phyloP scores from a whole-genome alignment of 2,797 vertebrate species.

The Hydrophis major region DNA sequence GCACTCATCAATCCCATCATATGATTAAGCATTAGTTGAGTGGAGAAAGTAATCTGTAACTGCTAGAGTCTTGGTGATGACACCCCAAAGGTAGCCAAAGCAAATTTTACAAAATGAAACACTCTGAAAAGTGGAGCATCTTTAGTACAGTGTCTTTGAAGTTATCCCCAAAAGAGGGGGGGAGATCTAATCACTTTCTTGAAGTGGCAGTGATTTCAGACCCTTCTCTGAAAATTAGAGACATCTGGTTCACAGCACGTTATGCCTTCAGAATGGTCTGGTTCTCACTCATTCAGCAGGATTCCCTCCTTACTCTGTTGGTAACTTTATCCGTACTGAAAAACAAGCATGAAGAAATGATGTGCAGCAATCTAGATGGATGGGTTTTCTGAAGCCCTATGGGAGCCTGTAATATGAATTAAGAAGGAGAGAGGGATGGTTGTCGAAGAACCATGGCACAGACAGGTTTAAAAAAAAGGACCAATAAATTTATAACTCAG shows the following conservation, averaged over 20 bases:
- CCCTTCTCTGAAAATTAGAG: background rate
- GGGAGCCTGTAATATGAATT: background rate
- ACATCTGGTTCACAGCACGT: slow-evolving; percentile 13
- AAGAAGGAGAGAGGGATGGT: background rate
- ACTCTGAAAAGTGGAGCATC: background rate
- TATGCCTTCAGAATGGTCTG: background rate
- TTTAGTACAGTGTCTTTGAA: background rate
- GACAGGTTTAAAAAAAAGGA: background rate
- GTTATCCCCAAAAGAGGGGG: background rate
- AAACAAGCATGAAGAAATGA: background rate
- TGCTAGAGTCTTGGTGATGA: background rate
- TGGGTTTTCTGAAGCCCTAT: background rate
- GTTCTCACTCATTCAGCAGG: background rate
- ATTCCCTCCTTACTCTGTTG: background rate
- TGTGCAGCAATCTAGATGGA: background rate
- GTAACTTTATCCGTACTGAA: background rate
- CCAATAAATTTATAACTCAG: background rate
- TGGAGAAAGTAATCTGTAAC: background rate
- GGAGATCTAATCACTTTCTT: background rate
- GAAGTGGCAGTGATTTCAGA: background rate
- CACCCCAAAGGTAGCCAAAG: background rate
- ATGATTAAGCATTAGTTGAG: background rate
- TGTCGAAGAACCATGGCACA: too few relatives aligned
- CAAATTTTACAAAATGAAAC: background rate
- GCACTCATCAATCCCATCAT: background rate